Evolutionary conservation across 2,113 vertebrate genomes (phyloP).

Genomic region (Psophia crepitans): DNA sequence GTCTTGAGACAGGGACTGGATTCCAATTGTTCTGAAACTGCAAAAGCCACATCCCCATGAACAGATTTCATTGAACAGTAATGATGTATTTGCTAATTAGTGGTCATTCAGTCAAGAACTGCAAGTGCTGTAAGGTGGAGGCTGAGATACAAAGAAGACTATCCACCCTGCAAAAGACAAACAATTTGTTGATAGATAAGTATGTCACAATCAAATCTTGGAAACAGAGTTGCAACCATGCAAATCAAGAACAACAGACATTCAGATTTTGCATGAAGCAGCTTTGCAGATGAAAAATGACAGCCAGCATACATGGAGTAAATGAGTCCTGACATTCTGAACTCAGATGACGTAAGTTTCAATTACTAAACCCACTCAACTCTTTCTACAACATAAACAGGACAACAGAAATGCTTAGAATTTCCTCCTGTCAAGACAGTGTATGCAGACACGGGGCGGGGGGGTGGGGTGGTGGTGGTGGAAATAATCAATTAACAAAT

Average conservation of each 20-base stretch:
- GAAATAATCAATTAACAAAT: neutral
- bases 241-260: neutral
- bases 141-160: neutral
- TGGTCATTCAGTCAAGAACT: neutral
- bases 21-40: neutral
- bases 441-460: neutral
- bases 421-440: neutral
- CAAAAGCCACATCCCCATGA: neutral
- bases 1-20: neutral
- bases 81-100: neutral
- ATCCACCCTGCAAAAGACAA: neutral
- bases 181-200: neutral
- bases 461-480: too few relatives aligned
- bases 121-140: neutral
- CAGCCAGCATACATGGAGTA: neutral
- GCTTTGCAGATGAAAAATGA: conserved; percentile 10
- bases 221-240: neutral
- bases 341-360: neutral
- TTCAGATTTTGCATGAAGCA: neutral
- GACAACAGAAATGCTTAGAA: neutral
- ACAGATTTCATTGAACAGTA: neutral
- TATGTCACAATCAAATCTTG: neutral
- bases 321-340: neutral
- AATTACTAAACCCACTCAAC: neutral
- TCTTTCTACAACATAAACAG: neutral